Percentiles rank a stretch among this genome's conserved stretches.
These are phyloP conservation scores for Halcyon badia DNA, from an alignment of 2,797 vertebrate species.

Conservation along the genomic window DNA sequence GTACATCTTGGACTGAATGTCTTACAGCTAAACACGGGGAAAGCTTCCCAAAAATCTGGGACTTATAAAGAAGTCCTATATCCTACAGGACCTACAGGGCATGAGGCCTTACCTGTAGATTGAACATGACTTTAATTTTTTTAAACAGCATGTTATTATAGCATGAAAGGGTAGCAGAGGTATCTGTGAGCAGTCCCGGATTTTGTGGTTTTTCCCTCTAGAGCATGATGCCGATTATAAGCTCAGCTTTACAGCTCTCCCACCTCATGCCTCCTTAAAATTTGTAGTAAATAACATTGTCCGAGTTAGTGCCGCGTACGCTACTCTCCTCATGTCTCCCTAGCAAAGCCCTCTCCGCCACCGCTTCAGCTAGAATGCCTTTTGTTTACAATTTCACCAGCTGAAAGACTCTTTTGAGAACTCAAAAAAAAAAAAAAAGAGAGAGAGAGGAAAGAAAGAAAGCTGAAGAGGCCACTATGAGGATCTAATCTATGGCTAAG, in stretches of 20 bases:
- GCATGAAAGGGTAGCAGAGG: neutral
- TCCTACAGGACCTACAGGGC: neutral
- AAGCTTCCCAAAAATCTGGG: neutral
- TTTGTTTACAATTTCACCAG: constrained; percentile 78
- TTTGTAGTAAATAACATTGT: neutral
- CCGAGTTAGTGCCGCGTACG: neutral
- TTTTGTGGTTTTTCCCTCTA: neutral
- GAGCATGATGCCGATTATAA: neutral
- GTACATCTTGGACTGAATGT: neutral
- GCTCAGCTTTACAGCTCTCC: neutral
- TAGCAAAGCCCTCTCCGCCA: neutral
- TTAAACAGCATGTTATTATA: neutral
- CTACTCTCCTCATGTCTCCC: neutral
- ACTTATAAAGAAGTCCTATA: fast-evolving
- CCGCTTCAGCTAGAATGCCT: constrained; percentile 56
- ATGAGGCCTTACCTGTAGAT: neutral
- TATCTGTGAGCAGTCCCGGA: neutral
- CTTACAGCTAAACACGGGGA: neutral
- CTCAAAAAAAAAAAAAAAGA: constrained; percentile 7
- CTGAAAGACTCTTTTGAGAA: constrained; percentile 79
- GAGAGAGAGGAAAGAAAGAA: constrained; percentile 44
- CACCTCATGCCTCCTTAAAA: neutral
- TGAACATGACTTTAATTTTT: neutral
- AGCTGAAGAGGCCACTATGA: constrained; percentile 73
- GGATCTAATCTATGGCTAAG: constrained; percentile 76